These are phyloP conservation scores for Ictalurus furcatus DNA, from an alignment of 2,113 vertebrate species.

Conservation along the genomic window DNA sequence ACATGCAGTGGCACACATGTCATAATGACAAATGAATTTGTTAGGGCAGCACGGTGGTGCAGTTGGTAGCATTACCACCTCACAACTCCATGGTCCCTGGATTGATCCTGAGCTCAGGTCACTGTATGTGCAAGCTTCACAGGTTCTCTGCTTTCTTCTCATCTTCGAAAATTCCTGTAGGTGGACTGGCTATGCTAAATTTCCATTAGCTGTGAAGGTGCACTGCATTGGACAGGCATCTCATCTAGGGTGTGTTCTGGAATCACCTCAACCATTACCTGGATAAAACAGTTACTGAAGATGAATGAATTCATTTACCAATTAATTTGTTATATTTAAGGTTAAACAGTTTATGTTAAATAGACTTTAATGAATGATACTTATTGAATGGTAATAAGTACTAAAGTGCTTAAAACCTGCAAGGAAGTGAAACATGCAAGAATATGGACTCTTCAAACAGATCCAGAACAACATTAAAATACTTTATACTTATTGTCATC, in stretches of 20 bases:
- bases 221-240: neutral
- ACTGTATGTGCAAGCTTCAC: neutral
- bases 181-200: neutral
- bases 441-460: neutral
- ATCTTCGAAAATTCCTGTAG: neutral
- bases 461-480: neutral
- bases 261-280: neutral
- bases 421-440: neutral
- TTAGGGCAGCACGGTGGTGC: neutral
- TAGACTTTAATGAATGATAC: neutral
- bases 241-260: neutral
- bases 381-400: neutral
- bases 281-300: neutral
- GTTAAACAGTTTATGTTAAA: neutral
- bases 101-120: neutral
- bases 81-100: neutral
- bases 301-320: neutral
- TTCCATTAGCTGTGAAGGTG: neutral
- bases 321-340: neutral
- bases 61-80: neutral
- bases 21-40: slow-evolving; percentile 11
- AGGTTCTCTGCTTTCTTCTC: neutral
- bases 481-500: neutral
- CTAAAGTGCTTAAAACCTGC: neutral
- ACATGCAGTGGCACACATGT: slow-evolving; percentile 3